Evolutionary conservation across 2,888 invertebrate genomes (phyloP), one percentile per base, ranked within the genome.

Genomic region (Lithodes maja): DNA sequence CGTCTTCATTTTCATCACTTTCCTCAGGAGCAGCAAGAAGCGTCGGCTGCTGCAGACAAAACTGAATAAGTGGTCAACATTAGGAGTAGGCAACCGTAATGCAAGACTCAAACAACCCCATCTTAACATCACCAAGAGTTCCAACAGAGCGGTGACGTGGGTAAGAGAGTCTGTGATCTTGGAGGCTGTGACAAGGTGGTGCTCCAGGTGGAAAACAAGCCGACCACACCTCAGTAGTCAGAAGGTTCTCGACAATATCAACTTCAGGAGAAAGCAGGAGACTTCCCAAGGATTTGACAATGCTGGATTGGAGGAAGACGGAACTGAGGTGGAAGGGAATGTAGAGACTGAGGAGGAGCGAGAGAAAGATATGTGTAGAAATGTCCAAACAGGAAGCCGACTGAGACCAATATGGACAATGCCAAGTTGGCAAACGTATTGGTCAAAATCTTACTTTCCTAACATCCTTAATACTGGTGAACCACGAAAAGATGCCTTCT

Each of bases 1-100:
- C 5, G 83, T 87, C 3, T 83, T 87, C 81, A 87, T 87, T 79
- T 87, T 87, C 83, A 79, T 83, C 61, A 87, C 78, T n/a, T 83
- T 87, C 78, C 54, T 87, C 7, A 68, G 83, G 54, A 87, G 87
- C 83, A 83, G 33, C 54, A 87, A 87, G 83, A 83, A 83, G 69
- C 54, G 87, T 15, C 79, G 87, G 7, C 83, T 87, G 69, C 50
- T 83, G 71, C 83, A 87, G 71, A 71, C 83, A 33, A 54, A 53
- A n/a, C 61, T 86, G 50, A n/a, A 52, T 15, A 71, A 50, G n/a
- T 74, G 61, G 55, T 54, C 86, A 71, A 17, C 12, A 1, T 61
- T 7, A 12, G 71, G 3, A 17, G 5, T 5, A n/a, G 71, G 71
- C 3, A 71, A n/a, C 12, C n/a, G 17, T 17, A 3, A 3, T 1